These are phyloP conservation scores for Allygus modestus DNA, from an alignment of 2,888 invertebrate genomes.

Conservation along the genomic window DNA sequence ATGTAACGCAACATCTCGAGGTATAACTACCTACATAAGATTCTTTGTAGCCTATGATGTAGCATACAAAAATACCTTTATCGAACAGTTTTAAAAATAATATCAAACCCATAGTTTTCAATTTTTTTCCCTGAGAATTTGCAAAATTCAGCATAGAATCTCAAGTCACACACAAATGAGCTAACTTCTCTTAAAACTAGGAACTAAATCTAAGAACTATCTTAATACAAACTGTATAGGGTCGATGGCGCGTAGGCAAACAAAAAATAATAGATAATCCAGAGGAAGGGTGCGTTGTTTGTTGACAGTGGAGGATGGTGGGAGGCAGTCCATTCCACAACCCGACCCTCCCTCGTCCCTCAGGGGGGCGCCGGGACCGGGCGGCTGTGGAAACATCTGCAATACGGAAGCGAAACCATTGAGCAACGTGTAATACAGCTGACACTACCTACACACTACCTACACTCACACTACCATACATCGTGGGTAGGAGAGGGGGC, in stretches of 20 bases:
- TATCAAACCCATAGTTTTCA: too few species aligned
- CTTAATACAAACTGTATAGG: slow-evolving; percentile 58
- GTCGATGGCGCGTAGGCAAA: slow-evolving; percentile 56
- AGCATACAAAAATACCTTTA: too few species aligned
- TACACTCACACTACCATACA: not conserved
- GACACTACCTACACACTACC: slow-evolving; percentile 16
- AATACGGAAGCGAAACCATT: slow-evolving; percentile 72
- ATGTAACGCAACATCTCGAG: too few species aligned
- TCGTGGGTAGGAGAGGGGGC: too few species aligned
- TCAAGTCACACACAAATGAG: too few species aligned
- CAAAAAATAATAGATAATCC: slow-evolving; percentile 60
- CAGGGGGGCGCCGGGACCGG: slow-evolving; percentile 58
- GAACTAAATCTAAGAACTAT: slow-evolving; percentile 10
- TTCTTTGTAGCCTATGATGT: too few species aligned
- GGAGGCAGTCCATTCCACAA: slow-evolving; percentile 66
- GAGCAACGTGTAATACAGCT: slow-evolving; percentile 72
- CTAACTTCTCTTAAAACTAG: slow-evolving; percentile 6
- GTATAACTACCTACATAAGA: too few species aligned
- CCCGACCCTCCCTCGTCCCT: slow-evolving; percentile 65
- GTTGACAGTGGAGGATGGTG: slow-evolving; percentile 56
- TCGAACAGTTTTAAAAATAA: too few species aligned
- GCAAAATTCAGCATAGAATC: too few species aligned
- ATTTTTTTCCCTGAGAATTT: too few species aligned
- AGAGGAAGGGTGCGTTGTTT: slow-evolving; percentile 58
- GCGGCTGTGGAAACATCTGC: slow-evolving; percentile 71